These are phyloP conservation scores for Pantherophis alleghaniensis DNA, from an alignment of 2,797 vertebrate genomes.

Conservation along the genomic window DNA sequence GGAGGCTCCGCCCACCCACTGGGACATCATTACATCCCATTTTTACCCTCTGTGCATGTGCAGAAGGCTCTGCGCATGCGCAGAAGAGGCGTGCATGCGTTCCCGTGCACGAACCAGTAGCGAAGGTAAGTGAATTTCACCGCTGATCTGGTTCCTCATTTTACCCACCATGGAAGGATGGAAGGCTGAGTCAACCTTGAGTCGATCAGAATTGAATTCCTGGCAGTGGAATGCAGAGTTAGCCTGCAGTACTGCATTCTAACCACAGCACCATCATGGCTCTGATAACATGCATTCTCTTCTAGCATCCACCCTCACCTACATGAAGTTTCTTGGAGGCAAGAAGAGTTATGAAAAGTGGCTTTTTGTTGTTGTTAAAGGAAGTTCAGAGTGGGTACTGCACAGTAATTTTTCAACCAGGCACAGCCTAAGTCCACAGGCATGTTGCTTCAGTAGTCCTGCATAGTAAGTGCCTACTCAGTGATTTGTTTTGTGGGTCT, in stretches of 20 bases:
- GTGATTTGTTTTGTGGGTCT: neutral
- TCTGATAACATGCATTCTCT: neutral
- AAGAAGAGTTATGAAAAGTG: neutral
- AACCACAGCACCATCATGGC: neutral
- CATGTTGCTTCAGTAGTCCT: neutral
- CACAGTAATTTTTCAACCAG: neutral
- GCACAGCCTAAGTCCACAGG: neutral
- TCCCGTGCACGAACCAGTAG: no score
- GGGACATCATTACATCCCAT: no score
- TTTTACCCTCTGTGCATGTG: no score
- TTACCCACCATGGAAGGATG: neutral
- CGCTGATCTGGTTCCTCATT: neutral
- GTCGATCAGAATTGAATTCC: neutral
- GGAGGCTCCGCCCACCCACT: no score
- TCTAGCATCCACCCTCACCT: neutral
- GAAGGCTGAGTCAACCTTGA: neutral
- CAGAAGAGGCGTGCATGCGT: no score
- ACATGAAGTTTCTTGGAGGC: neutral
- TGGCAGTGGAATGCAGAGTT: neutral
- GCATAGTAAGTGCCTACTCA: neutral
- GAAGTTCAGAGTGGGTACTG: neutral
- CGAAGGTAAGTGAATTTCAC: no score
- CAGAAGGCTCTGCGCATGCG: no score
- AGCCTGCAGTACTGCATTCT: neutral
- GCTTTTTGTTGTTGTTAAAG: neutral